phyloP scores from a whole-genome alignment of 1,140 invertebrate species.

The Dendrolimus punctatus region DNA sequence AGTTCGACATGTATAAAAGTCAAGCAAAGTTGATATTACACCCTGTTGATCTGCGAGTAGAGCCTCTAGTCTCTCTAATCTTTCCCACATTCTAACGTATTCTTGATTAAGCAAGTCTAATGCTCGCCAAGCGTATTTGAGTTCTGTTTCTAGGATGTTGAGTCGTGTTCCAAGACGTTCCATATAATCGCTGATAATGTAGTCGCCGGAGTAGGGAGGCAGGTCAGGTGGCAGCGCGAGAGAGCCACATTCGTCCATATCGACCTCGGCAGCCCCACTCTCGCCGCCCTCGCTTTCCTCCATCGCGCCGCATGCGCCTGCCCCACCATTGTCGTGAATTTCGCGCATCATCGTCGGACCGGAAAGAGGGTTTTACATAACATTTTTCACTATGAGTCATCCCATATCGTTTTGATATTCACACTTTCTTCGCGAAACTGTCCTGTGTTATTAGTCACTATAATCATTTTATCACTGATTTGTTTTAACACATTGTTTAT shows the following conservation, averaged over 20 bases:
- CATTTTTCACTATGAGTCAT: conserved; percentile 69
- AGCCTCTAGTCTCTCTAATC: conserved; percentile 92
- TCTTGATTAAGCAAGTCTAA: conserved; percentile 92
- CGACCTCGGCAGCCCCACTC: conserved; percentile 67
- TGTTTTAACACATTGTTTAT: conserved; percentile 41
- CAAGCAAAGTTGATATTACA: conserved; percentile 90
- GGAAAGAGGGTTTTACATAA: conserved; percentile 52
- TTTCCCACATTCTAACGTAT: conserved; percentile 95
- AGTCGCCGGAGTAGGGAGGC: conserved; percentile 72
- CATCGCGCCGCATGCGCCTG: conserved; percentile 62
- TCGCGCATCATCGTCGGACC: conserved; percentile 66
- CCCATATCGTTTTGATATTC: conserved; percentile 65
- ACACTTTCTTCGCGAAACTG: conserved; percentile 56
- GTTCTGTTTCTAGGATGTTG: conserved; percentile 89
- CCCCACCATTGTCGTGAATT: conserved; percentile 65
- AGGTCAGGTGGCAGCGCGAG: conserved; percentile 58
- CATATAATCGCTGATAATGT: conserved; percentile 90
- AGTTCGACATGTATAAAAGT: conserved; percentile 77
- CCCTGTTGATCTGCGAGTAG: conserved; percentile 91
- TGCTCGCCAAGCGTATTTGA: conserved; percentile 93
- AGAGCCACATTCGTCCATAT: conserved; percentile 66
- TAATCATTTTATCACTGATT: conserved; percentile 48
- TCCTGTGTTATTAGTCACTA: conserved; percentile 35
- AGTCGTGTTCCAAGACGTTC: conserved; percentile 88
- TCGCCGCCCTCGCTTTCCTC: conserved; percentile 67